Conservation (phyloP, 2,113 vertebrate genomes). For the Mustela lutreola region DNA sequence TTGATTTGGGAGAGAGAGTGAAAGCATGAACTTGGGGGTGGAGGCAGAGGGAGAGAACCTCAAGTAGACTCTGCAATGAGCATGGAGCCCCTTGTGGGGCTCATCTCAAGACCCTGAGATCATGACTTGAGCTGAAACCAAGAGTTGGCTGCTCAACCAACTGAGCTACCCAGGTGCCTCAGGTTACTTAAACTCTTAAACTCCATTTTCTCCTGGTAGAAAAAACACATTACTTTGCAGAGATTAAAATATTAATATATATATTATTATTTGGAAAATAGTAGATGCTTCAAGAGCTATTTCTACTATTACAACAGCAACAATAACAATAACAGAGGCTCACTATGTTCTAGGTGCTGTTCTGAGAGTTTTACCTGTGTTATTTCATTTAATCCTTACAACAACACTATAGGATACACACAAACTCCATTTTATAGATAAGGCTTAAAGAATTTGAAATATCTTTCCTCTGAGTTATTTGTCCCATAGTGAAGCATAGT, state of each 20-base stretch:
- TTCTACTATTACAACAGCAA: background rate
- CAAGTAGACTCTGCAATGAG: background rate
- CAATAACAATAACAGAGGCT: background rate
- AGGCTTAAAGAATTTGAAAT: background rate
- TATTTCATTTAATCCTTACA: background rate
- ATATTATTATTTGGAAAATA: background rate
- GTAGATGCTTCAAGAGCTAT: background rate
- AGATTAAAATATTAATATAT: slow-evolving; percentile 2
- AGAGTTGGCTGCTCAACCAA: too few species aligned
- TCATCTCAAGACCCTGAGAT: background rate
- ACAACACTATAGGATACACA: background rate
- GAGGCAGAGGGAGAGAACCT: background rate
- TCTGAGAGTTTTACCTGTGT: background rate
- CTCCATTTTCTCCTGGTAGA: background rate
- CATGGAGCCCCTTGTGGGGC: background rate
- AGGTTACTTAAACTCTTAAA: background rate
- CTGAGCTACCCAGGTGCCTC: background rate
- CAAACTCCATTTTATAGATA: background rate
- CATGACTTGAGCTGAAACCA: background rate
- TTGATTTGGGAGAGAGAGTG: background rate
- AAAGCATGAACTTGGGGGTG: background rate
- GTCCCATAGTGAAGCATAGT: background rate
- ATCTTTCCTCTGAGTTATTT: background rate
- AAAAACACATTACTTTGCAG: background rate
- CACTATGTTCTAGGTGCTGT: background rate